Evolutionary conservation across 2,888 invertebrate genomes (phyloP).

Genomic region (Rotaria socialis): DNA sequence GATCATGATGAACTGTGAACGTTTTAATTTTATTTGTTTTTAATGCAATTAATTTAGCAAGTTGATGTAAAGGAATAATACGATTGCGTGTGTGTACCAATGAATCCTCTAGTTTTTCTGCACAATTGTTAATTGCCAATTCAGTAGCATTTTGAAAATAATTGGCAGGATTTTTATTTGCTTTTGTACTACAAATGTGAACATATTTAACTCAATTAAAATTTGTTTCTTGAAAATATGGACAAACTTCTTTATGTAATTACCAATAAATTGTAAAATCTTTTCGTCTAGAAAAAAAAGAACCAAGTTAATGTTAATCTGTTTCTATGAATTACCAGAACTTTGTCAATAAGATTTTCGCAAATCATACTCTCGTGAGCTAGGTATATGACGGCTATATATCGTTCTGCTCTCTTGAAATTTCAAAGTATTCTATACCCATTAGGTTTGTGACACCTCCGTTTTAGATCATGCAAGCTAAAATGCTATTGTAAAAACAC

Average conservation of each 20-base stretch:
- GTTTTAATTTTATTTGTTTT: neutral
- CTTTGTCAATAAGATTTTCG: no score
- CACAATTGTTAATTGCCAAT: neutral
- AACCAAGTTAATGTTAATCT: neutral
- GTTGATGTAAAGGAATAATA: neutral
- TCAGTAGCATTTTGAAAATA: neutral
- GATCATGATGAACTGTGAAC: accelerated
- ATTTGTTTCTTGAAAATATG: neutral
- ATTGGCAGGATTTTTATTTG: neutral
- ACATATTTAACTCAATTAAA: neutral
- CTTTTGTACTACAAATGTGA: neutral
- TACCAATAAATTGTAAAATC: neutral
- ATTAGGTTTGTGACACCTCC: no score
- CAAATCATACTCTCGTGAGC: no score
- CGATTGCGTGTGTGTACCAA: neutral
- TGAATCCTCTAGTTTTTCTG: neutral
- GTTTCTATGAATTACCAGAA: no score
- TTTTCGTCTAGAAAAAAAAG: neutral
- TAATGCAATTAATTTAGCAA: neutral
- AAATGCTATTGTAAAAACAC: no score
- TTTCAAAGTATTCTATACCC: no score
- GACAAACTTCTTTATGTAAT: neutral
- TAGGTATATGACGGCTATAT: no score
- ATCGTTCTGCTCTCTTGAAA: no score
- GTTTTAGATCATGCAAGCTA: no score